Conservation (phyloP, 2,797 vertebrate genomes). For the Echeneis naucrates region DNA sequence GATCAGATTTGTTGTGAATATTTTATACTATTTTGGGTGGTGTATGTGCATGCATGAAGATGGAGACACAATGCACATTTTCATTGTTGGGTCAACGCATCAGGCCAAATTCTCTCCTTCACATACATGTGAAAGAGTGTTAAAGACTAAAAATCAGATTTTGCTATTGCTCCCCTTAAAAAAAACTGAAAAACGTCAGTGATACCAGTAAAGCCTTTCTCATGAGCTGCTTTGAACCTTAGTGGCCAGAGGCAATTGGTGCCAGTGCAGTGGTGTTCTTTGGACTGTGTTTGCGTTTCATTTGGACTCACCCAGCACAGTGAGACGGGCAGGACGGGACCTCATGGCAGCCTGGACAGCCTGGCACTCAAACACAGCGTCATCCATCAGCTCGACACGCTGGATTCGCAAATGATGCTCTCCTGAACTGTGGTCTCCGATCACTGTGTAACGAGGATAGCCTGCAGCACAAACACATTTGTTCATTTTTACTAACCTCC, state of each 20-base stretch:
- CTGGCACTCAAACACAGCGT: constrained; percentile 97
- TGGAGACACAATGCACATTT: neutral
- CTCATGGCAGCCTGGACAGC: constrained; percentile 97
- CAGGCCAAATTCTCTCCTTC: too few relatives aligned
- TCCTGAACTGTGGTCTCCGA: constrained; percentile 93
- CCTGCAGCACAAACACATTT: constrained; percentile 82
- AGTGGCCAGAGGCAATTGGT: constrained; percentile 9
- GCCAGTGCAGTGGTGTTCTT: constrained; percentile 12
- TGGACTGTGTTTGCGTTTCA: constrained; percentile 32
- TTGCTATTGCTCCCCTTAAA: neutral
- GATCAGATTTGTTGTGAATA: neutral
- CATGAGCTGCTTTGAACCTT: constrained; percentile 21
- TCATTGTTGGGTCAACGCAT: too few relatives aligned
- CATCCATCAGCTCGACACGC: constrained; percentile 94
- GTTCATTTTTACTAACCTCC: constrained; percentile 38
- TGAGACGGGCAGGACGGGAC: constrained; percentile 94
- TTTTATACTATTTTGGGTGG: constrained; percentile 7
- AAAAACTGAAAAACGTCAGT: constrained; percentile 10
- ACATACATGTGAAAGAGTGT: neutral
- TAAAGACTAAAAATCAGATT: neutral
- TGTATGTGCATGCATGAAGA: too few relatives aligned
- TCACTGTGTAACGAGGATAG: constrained; percentile 96
- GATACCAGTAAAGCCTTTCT: constrained; percentile 12
- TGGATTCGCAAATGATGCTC: constrained; percentile 96
- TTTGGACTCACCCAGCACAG: constrained; percentile 91